Conservation (phyloP, 2,113 vertebrate genomes). For the Pollimyrus isidori region DNA sequence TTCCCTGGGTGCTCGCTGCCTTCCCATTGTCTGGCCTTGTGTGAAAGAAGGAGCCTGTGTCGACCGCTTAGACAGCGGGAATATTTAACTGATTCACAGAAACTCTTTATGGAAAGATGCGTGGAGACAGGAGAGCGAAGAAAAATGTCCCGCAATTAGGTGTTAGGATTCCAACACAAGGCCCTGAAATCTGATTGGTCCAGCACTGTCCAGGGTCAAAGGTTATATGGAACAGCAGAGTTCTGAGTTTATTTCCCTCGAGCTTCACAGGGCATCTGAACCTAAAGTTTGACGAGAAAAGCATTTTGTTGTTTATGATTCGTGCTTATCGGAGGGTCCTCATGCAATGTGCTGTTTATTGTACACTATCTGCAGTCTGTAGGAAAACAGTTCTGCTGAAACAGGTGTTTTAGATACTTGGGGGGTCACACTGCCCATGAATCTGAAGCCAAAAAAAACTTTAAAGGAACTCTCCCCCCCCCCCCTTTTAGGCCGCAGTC, state of each 20-base stretch:
- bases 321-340: slow-evolving; percentile 41
- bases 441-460: slow-evolving; percentile 9
- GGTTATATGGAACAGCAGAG: background rate
- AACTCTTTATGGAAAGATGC: slow-evolving; percentile 62
- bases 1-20: slow-evolving; percentile 60
- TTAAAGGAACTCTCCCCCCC: background rate
- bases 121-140: slow-evolving; percentile 51
- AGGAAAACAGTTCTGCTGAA: slow-evolving; percentile 56
- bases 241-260: background rate
- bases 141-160: slow-evolving; percentile 36
- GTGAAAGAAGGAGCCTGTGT: slow-evolving; percentile 71
- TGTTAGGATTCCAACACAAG: slow-evolving; percentile 24
- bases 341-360: slow-evolving; percentile 51
- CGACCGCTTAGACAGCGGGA: slow-evolving; percentile 68
- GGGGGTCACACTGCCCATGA: background rate
- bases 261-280: background rate
- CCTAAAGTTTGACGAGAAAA: slow-evolving; percentile 26
- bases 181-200: slow-evolving; percentile 11
- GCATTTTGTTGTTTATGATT: slow-evolving; percentile 44
- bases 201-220: background rate
- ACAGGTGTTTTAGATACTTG: slow-evolving; percentile 41
- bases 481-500: background rate
- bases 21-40: slow-evolving; percentile 72
- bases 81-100: slow-evolving; percentile 70
- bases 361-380: slow-evolving; percentile 69